phyloP scores from a whole-genome alignment of 2,888 invertebrate species.

The Slavum lentiscoides region DNA sequence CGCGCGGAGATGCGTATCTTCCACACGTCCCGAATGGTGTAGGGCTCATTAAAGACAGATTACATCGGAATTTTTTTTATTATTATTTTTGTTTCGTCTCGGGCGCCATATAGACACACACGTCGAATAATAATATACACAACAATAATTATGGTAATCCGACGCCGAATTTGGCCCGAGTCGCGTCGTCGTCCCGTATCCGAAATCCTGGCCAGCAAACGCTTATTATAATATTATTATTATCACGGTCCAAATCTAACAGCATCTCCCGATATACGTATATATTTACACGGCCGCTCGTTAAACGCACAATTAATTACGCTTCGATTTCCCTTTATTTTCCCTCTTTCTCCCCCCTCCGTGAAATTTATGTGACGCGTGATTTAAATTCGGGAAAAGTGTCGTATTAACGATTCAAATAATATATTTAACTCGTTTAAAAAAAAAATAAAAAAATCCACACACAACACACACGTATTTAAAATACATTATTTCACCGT shows the following conservation, averaged over 20 bases:
- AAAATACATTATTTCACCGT: too few species aligned
- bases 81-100: not conserved
- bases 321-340: conserved; percentile 29
- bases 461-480: not conserved
- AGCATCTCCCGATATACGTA: conserved; percentile 10
- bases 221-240: not conserved
- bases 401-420: conserved; percentile 15
- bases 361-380: too few species aligned
- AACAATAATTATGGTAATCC: conserved; percentile 51
- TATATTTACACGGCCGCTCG: conserved; percentile 43
- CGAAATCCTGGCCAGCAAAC: conserved; percentile 28
- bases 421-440: conserved; percentile 13
- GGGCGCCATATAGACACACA: conserved; percentile 27
- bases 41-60: conserved; percentile 50
- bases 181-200: not conserved
- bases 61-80: conserved; percentile 32
- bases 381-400: conserved; percentile 44
- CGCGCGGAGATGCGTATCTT: conserved; percentile 34
- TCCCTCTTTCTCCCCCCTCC: too few species aligned
- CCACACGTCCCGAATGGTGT: not conserved
- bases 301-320: conserved; percentile 51
- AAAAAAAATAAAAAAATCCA: not conserved
- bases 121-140: not conserved
- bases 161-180: conserved; percentile 43
- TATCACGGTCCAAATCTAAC: conserved; percentile 41